phyloP scores from a whole-genome alignment of 2,113 vertebrate genomes.

The Muntiacus muntjak region DNA sequence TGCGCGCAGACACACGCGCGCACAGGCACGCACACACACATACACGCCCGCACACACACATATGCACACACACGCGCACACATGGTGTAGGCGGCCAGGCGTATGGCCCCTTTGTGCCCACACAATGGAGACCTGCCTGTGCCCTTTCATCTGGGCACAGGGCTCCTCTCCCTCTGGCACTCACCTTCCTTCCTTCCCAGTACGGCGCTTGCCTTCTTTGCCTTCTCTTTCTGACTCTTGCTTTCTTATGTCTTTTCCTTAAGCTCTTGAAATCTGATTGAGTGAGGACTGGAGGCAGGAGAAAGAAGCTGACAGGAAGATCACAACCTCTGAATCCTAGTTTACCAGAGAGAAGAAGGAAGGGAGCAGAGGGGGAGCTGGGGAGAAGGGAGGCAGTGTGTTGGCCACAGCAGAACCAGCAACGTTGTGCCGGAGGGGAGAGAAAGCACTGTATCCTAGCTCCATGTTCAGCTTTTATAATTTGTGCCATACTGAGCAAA shows the following conservation, averaged over 20 bases:
- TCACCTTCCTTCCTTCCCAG: neutral
- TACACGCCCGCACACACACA: too few species aligned
- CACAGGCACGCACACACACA: too few species aligned
- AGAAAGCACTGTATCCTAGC: too few species aligned
- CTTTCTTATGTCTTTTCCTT: neutral
- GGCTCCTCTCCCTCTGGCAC: neutral
- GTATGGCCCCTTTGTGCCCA: constrained; percentile 68
- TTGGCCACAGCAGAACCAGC: neutral
- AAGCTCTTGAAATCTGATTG: neutral
- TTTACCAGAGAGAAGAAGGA: neutral
- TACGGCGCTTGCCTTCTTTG: fast-evolving
- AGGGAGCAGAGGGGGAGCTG: neutral
- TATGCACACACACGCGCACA: neutral
- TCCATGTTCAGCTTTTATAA: neutral
- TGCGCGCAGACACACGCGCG: too few species aligned
- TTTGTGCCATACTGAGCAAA: neutral
- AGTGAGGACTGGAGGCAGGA: neutral
- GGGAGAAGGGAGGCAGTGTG: neutral
- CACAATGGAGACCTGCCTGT: constrained; percentile 51
- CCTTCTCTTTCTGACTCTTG: neutral
- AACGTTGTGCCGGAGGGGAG: too few species aligned
- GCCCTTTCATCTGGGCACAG: constrained; percentile 10
- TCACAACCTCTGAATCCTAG: too few species aligned
- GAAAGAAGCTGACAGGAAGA: neutral
- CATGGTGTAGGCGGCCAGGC: constrained; percentile 26